phyloP scores from a whole-genome alignment of 2,888 invertebrate species.

The Erebia ligea region DNA sequence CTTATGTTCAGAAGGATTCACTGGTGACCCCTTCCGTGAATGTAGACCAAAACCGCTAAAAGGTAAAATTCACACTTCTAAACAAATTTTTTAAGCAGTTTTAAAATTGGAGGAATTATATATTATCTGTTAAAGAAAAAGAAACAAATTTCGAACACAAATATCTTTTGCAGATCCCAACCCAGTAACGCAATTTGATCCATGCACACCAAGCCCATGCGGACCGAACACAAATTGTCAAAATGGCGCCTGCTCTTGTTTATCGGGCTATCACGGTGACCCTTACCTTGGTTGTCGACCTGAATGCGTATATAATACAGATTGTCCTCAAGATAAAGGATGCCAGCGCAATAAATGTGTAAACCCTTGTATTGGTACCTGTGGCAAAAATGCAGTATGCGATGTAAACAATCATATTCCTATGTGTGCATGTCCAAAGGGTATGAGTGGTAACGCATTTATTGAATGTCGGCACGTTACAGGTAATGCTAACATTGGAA shows the following conservation, averaged over 20 bases:
- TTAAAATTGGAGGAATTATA: neutral
- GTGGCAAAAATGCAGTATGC: constrained; percentile 88
- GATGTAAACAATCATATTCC: constrained; percentile 90
- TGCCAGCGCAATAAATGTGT: constrained; percentile 88
- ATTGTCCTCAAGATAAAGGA: constrained; percentile 85
- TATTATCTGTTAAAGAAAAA: neutral
- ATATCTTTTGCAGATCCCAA: constrained; percentile 52
- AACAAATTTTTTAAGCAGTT: neutral
- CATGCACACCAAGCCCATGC: constrained; percentile 86
- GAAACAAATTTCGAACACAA: neutral
- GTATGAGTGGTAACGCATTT: constrained; percentile 87
- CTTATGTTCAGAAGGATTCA: constrained; percentile 85
- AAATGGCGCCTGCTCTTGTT: constrained; percentile 84
- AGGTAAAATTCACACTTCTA: constrained; percentile 51
- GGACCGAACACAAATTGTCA: constrained; percentile 84
- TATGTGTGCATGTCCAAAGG: constrained; percentile 88
- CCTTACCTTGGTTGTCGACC: constrained; percentile 87
- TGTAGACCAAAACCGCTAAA: constrained; percentile 81
- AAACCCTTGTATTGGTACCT: constrained; percentile 91
- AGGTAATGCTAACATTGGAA: constrained; percentile 64
- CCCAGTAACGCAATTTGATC: constrained; percentile 61
- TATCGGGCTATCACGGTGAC: constrained; percentile 85
- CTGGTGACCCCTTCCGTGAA: constrained; percentile 88
- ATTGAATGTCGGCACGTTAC: constrained; percentile 80
- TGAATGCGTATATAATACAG: constrained; percentile 87